Base-by-base conservation (phyloP, 1,140 invertebrate species). In the Zophobas atratus region DNA sequence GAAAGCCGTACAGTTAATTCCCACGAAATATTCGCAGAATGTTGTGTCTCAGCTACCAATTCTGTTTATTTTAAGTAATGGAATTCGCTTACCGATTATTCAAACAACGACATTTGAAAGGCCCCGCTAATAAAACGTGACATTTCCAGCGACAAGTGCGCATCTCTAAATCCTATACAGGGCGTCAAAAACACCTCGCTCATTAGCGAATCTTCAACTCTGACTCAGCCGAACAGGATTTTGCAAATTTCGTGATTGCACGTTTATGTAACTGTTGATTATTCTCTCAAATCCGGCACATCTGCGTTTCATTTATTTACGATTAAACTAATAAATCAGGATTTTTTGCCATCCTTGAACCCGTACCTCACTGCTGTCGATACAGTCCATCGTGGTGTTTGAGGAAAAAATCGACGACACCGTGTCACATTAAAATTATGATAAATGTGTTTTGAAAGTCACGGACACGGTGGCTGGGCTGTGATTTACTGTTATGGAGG, bases 41-140 rank as follows among this genome's bases (percentile, higher is more conserved):
- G 49, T 51, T 51, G 49, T 51, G 20, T 20, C 49, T 51, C 49
- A 51, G n/a, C 49, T 20, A 51, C 20, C 49, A 51, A 51, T 51
- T 51, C 20, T 51, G 2, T 2, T 51, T 2, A 51, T n/a, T 51
- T 6, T 51, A 51, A 20, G 4, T 20, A 20, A 51, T 51, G 49
- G 49, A 51, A 51, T 51, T 51, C 49, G 49, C 6, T 20, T 2
- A 2, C 4, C 49, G 4, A 51, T 51, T 51, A 51, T 51, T 20
- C n/a, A 51, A 51, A 51, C 20, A 51, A 2, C 49, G n/a, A 51
- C 8, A 46, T 46, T 46, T 46, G 43, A 46, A 46, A 46, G 43
- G 43, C 3, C 43, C 3, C 43, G 43, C 3, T 46, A 46, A 46
- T 46, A 46, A 46, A 46, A 46, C 8, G 43, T 8, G 43, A 46